Base-by-base conservation (phyloP, 1,140 invertebrate species). In the Platyura marginata region DNA sequence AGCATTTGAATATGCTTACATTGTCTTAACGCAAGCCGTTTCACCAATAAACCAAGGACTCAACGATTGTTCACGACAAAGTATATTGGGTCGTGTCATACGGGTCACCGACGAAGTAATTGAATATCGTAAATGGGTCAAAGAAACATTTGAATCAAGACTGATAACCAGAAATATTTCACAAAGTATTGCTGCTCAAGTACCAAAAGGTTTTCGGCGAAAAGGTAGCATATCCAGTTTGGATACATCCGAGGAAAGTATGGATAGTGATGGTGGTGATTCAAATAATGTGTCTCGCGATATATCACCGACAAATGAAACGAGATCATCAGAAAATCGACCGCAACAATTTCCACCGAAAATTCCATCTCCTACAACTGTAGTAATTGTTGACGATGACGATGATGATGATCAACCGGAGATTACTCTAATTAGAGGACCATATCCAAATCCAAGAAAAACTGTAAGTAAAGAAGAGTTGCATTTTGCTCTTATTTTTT, bases 1-100 rank as follows among this genome's bases (percentile, higher is more conserved):
- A 61, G 87, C 92, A 41, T 98, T 97, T 67, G 90, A 93, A 63
- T 92, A 88, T 69, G 92, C 92, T 43, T 97, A 88, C 62, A 76
- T 81, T 48, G 74, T 79, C 46, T 69, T 97, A 44, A 75, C 77
- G 48, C 79, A 85, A 63, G 86, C 83, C 41, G 78, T 90, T 42
- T 78, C 72, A 59, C 77, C 75, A 21, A 57, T 73, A 43, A 71
- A 74, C 52, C 60, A 63, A 41, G 62, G 66, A 48, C 60, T 69
- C 36, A 69, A 64, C 53, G 68, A 74, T 54, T 56, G 51, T 40
- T 40, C 43, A n/a, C 29, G 43, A 8, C 53, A 53, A 54, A 77
- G 77, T 65, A 85, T 89, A 60, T 68, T 94, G 46, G 88, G 89
- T 47, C 77, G 90, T 49, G 88, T 96, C 48, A 75, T 96, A 44